phyloP scores from a whole-genome alignment of 1,140 invertebrate species.

The Galendromus occidentalis region DNA sequence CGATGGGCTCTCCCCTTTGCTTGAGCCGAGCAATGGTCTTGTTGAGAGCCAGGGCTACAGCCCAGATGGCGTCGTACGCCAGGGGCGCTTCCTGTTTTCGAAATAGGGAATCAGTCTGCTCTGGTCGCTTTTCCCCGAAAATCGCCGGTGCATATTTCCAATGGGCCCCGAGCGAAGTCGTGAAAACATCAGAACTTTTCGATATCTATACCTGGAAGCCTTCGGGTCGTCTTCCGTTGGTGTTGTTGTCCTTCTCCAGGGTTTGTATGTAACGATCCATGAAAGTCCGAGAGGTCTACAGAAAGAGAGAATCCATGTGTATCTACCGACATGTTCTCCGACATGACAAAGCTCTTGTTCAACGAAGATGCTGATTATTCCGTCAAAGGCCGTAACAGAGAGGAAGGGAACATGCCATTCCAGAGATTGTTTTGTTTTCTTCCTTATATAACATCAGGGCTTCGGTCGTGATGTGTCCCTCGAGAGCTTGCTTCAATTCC shows the following conservation, averaged over 20 bases:
- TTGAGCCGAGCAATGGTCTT: slow-evolving; percentile 72
- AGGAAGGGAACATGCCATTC: slow-evolving; percentile 53
- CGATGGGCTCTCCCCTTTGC: slow-evolving; percentile 54
- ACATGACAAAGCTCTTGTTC: background rate
- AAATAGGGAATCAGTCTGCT: no score
- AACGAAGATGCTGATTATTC: background rate
- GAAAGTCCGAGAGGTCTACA: slow-evolving; percentile 42
- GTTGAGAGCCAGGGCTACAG: slow-evolving; percentile 86
- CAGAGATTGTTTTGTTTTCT: slow-evolving; percentile 64
- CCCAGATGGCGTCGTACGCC: slow-evolving; percentile 98
- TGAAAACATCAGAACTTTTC: no score
- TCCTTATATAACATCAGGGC: slow-evolving; percentile 96
- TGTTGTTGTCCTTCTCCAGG: slow-evolving; percentile 48
- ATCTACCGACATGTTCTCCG: background rate
- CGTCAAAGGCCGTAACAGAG: background rate
- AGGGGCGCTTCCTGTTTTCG: slow-evolving; percentile 58
- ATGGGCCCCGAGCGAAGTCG: no score
- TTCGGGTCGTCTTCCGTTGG: slow-evolving; percentile 52
- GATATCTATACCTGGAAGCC: slow-evolving; percentile 48
- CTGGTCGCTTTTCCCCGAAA: no score
- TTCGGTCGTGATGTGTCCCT: slow-evolving; percentile 93
- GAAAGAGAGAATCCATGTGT: slow-evolving; percentile 15
- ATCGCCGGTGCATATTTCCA: no score
- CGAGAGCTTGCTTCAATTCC: slow-evolving; percentile 75
- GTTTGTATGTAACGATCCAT: slow-evolving; percentile 47